Evolutionary conservation across 2,113 vertebrate species (phyloP), one percentile per base, ranked within the genome.

Genomic region (Dasyprocta punctata): DNA sequence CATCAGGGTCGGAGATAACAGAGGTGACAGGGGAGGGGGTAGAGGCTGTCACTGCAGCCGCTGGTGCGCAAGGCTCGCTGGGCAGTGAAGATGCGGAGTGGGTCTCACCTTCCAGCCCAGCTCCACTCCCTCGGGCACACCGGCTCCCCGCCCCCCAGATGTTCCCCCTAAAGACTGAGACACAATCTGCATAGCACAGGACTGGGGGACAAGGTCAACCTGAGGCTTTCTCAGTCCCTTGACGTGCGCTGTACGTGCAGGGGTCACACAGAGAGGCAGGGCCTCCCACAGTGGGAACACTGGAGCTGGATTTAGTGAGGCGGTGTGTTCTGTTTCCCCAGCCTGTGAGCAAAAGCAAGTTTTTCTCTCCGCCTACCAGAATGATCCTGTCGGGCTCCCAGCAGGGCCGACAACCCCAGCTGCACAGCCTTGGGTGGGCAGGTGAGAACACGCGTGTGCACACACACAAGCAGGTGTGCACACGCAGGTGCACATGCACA

Each of bases 21-120:
- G 80, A 90, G 54, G 47, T 12, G 19, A 47, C 47, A 49, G 52
- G 54, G 52, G 13, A 38, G 26, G 78, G 28, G 52, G 36, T 26
- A 26, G 73, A 30, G 14, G 73, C 26, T 49, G 12, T 30, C 26
- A 14, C 6, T 30, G 26, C 73, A 49, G 14, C 44, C 11, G 30
- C 65, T 2, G 1, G 10, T 12, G 13, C 3, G 13, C 8, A 9
- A 0, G 1, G 3, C 28, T 20, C n/a, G 36, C 4, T 26, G 11
- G 24, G 5, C 3, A 11, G 30, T 41, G 7, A 56, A 41, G 56
- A 67, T 7, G 0, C 0, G 16, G 41, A n/a, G 19, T 0, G 47
- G 47, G 58, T n/a, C 73, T 56, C 30, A 12, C n/a, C 44, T 44
- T 44, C 52, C 19, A 5, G 12, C n/a, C 56, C 0, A 36, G 88